Conservation (phyloP, 2,888 invertebrate genomes). For the Amiota minor region DNA sequence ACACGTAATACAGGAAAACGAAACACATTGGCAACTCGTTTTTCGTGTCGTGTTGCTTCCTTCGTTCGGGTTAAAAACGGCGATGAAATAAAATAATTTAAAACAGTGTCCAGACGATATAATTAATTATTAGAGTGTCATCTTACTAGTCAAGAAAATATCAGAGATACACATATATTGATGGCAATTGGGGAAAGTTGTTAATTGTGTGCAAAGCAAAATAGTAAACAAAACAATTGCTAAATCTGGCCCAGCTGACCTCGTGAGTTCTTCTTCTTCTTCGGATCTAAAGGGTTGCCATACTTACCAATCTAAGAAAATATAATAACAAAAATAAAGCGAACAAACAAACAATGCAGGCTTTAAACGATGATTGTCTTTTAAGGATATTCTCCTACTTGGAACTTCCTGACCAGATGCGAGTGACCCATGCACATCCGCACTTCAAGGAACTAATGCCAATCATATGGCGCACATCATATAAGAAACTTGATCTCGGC, state of each 20-base stretch:
- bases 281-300: not conserved
- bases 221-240: constrained; percentile 23
- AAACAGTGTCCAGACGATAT: too few relatives aligned
- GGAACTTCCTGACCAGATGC: constrained; percentile 4
- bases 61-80: not conserved
- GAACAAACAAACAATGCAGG: constrained; percentile 4
- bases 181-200: not conserved
- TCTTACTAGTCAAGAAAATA: too few relatives aligned
- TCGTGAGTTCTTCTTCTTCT: not conserved
- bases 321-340: not conserved
- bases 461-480: constrained; percentile 44
- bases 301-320: not conserved
- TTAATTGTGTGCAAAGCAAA: not conserved
- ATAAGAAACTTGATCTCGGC: constrained; percentile 38
- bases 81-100: too few relatives aligned
- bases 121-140: too few relatives aligned
- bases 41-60: not conserved
- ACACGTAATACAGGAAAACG: not conserved
- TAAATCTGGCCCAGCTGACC: constrained; percentile 1
- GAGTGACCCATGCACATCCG: constrained; percentile 32
- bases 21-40: constrained; percentile 1
- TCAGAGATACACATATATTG: not conserved
- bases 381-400: not conserved
- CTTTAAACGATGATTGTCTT: constrained; percentile 19
- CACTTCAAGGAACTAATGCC: constrained; percentile 49